These are phyloP conservation scores for Oreotrochilus melanogaster DNA, from an alignment of 2,113 vertebrate genomes.

Conservation along the genomic window DNA sequence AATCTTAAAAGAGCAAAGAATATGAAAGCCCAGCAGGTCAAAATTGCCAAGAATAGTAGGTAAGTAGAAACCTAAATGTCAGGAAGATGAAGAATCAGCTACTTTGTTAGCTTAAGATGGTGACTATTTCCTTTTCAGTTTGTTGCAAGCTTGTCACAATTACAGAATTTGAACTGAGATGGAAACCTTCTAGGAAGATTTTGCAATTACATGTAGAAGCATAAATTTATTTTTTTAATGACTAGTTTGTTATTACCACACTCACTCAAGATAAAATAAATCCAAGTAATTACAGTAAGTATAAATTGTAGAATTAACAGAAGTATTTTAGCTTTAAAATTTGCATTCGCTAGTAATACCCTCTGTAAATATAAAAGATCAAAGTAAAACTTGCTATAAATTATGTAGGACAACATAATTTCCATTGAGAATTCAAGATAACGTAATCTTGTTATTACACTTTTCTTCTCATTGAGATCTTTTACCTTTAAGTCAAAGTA, in stretches of 20 bases:
- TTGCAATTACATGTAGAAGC: neutral
- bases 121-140: neutral
- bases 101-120: neutral
- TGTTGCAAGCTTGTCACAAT: neutral
- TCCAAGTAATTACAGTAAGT: constrained; percentile 34
- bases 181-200: neutral
- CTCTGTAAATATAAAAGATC: constrained; percentile 46
- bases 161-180: neutral
- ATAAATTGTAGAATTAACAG: neutral
- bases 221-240: neutral
- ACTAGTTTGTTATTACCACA: neutral
- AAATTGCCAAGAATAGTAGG: neutral
- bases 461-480: neutral
- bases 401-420: constrained; percentile 33
- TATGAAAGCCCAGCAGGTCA: neutral
- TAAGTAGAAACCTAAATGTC: neutral
- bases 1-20: neutral
- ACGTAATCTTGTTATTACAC: neutral
- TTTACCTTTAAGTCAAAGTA: neutral
- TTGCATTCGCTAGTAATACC: neutral
- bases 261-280: neutral
- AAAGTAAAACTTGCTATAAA: constrained; percentile 48
- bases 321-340: neutral
- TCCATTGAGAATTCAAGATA: constrained; percentile 30
- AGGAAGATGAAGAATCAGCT: neutral